Conservation (phyloP, 2,113 vertebrate genomes). For the Engystomops pustulosus region DNA sequence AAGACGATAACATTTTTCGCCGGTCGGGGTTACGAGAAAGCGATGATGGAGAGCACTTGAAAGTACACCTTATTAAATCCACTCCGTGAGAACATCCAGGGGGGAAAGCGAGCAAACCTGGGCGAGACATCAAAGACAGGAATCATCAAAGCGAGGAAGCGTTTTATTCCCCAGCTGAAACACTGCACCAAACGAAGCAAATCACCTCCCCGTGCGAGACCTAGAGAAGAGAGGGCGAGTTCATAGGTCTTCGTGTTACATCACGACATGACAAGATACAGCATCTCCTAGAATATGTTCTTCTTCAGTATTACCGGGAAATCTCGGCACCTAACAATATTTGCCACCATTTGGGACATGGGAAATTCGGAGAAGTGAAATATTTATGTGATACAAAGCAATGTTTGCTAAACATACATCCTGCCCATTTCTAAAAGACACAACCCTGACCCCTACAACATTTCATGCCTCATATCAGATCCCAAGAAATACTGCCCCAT, state of each 20-base stretch:
- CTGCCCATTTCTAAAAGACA: too few species aligned
- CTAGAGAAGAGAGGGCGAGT: background rate
- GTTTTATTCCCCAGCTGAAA: background rate
- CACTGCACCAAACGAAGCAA: background rate
- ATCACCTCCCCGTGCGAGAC: background rate
- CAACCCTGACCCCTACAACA: too few species aligned
- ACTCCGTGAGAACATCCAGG: background rate
- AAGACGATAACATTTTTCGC: background rate
- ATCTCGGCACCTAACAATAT: background rate
- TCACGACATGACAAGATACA: background rate
- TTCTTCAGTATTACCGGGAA: too few species aligned
- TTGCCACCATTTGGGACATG: background rate
- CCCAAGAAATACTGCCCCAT: too few species aligned
- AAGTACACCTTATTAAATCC: slow-evolving; percentile 20
- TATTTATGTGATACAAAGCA: background rate
- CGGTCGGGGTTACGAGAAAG: background rate
- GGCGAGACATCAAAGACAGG: background rate
- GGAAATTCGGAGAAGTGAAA: background rate
- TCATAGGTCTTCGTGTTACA: background rate
- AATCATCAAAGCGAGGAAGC: slow-evolving; percentile 20
- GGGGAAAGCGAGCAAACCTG: background rate
- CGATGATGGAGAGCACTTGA: background rate
- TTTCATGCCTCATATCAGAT: too few species aligned
- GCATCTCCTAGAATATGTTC: background rate
- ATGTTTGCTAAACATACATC: too few species aligned